Base-by-base conservation (phyloP, 2,113 vertebrate genomes). In the Melanocharis versteri region DNA sequence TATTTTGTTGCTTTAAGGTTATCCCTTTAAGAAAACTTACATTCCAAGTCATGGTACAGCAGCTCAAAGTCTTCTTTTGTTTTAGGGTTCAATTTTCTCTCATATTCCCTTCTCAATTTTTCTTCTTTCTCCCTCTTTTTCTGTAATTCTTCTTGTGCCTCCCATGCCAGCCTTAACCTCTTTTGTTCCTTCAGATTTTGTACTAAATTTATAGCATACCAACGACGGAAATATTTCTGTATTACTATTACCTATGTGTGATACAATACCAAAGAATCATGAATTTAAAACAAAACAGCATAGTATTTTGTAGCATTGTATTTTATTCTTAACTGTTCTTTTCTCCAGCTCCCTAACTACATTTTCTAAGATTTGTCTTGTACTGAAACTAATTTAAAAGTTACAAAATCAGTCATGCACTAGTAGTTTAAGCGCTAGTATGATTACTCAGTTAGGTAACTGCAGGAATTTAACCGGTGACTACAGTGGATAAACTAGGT, bases 21-120 rank as follows among this genome's bases (percentile, higher is more conserved):
- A 50, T 33, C 11, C 7, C 26, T 82, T 72, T 60, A 75, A 71
- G 37, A 90, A 68, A 90, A 96, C 99, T 95, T 98, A 99, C 99
- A 93, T 97, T 99, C 98, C 65, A 99, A 95, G 30, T 98, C 98
- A 78, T 98, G 97, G 97, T 98, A 99, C 42, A 99, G 98, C 83
- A 99, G 97, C 54, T 98, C 98, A 94, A 99, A 99, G 94, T 99
- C 99, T 92, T 98, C 98, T 75, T 93, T 98, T 61, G 94, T 98
- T 97, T 97, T 97, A 7, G 99, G 99, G 92, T 99, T 98, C 96
- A 98, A 96, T 97, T 98, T 98, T 89, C 98, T 97, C 6, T 97
- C 73, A 27, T 97, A 97, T 22, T 99, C 98, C n/a, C 90, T 94
- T 65, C 76, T 96, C 64, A 98, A 51, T 94, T 97, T 97, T 79